phyloP scores from a whole-genome alignment of 2,113 vertebrate genomes.

The Catagonus wagneri region DNA sequence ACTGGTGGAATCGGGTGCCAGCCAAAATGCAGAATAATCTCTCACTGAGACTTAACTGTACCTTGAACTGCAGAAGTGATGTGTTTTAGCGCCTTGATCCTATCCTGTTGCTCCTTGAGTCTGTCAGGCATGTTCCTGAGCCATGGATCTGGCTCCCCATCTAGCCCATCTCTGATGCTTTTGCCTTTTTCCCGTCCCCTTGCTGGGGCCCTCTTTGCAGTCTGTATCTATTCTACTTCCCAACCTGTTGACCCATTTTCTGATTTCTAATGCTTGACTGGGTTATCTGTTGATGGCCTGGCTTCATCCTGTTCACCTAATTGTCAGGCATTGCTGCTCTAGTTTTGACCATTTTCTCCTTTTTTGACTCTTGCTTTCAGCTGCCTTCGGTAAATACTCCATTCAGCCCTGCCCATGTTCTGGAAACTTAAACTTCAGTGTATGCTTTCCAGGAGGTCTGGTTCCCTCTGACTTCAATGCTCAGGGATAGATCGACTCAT shows the following conservation, averaged over 20 bases:
- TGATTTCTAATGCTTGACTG: background rate
- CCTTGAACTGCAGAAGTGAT: background rate
- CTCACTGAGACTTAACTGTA: background rate
- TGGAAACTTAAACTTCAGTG: background rate
- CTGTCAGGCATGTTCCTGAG: background rate
- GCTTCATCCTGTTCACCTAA: background rate
- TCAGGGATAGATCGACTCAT: background rate
- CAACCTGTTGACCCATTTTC: background rate
- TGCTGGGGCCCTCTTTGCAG: background rate
- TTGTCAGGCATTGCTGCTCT: background rate
- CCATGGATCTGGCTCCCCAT: background rate
- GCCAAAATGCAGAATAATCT: background rate
- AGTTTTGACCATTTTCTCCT: background rate
- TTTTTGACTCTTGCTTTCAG: conserved; percentile 46
- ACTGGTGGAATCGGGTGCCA: background rate
- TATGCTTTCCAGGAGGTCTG: conserved; percentile 23
- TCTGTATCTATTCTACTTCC: background rate
- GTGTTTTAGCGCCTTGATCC: background rate
- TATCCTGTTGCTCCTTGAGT: background rate
- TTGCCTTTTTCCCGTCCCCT: background rate
- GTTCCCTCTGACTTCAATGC: background rate
- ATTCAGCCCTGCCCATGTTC: background rate
- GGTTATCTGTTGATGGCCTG: background rate
- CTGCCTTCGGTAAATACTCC: conserved; percentile 20
- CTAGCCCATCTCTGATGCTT: background rate